phyloP scores from a whole-genome alignment of 2,113 vertebrate genomes.

The Bubo scandiacus region DNA sequence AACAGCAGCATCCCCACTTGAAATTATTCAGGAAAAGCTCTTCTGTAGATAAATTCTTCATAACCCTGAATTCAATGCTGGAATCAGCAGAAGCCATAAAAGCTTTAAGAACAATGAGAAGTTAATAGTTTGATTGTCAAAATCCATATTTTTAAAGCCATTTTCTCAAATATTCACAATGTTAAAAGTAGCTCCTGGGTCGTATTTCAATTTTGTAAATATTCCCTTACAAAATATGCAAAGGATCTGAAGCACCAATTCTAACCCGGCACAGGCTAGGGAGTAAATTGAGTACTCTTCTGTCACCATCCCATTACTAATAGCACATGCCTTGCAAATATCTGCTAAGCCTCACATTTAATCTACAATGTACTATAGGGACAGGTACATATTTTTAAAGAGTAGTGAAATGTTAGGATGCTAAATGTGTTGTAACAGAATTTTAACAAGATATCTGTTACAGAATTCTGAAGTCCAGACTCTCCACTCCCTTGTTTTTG shows the following conservation, averaged over 20 bases:
- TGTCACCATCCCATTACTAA: not conserved
- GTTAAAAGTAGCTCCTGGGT: not conserved
- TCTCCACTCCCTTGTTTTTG: not conserved
- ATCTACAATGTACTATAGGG: fast-evolving
- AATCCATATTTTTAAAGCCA: not conserved
- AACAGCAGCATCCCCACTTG: not conserved
- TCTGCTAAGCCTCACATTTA: not conserved
- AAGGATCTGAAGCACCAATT: not conserved
- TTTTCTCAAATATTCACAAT: not conserved
- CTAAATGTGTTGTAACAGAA: not conserved
- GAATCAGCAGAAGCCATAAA: not conserved
- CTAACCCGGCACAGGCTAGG: not conserved
- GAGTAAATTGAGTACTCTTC: not conserved
- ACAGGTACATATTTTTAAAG: not conserved
- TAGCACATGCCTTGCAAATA: not conserved
- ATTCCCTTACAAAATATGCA: not conserved
- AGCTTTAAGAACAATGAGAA: not conserved
- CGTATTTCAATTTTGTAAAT: not conserved
- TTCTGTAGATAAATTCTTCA: not conserved
- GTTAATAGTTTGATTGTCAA: not conserved
- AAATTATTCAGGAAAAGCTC: not conserved
- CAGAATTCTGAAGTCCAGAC: not conserved
- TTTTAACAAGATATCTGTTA: not conserved
- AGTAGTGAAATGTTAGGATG: not conserved
- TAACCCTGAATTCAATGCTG: not conserved